phyloP scores from a whole-genome alignment of 2,113 vertebrate species.

The Pseudolaguvia tuberculata region DNA sequence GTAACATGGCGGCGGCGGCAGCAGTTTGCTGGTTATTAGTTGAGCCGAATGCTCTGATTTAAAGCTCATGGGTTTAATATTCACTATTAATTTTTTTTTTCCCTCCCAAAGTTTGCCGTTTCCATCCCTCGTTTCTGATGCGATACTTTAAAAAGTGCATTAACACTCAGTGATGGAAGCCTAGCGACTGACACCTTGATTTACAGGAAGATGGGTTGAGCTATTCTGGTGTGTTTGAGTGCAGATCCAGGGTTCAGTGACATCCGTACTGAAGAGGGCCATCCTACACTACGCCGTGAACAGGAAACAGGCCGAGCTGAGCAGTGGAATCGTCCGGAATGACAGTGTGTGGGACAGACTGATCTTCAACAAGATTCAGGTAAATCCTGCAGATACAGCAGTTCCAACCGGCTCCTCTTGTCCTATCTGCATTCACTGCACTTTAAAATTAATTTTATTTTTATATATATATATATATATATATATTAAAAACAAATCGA shows the following conservation, averaged over 20 bases:
- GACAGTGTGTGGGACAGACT: conserved; percentile 74
- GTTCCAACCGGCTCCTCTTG: background rate
- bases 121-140: no score
- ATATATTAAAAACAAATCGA: no score
- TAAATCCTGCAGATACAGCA: conserved; percentile 30
- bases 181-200: background rate
- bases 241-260: conserved; percentile 68
- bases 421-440: background rate
- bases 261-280: conserved; percentile 62
- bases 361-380: conserved; percentile 74
- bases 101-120: no score
- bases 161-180: no score
- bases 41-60: no score
- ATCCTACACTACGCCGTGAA: conserved; percentile 69
- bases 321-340: conserved; percentile 69
- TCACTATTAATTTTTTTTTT: no score
- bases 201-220: background rate
- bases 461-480: no score
- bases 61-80: no score
- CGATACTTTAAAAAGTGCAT: no score
- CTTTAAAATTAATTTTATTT: background rate
- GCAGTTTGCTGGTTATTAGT: no score
- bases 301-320: conserved; percentile 72
- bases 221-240: conserved; percentile 24
- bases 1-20: no score